phyloP scores from a whole-genome alignment of 1,140 invertebrate species.

The Caerostris darwini region DNA sequence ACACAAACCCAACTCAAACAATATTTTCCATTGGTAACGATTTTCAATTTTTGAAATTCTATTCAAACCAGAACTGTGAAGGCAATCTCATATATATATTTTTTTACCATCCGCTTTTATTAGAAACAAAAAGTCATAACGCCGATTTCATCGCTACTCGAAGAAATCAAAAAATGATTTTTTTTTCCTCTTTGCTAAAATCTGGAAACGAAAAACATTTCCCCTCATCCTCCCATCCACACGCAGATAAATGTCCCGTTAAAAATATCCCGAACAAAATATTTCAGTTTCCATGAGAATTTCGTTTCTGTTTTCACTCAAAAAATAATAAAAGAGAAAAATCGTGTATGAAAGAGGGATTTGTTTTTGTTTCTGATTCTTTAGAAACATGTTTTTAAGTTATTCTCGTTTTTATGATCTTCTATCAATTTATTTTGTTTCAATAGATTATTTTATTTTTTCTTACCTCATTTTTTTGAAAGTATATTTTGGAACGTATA shows the following conservation, averaged over 20 bases:
- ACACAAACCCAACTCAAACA: neutral
- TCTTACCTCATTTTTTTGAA: too few relatives aligned
- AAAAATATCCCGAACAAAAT: slow-evolving; percentile 10
- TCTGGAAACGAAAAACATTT: neutral
- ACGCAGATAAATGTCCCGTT: neutral
- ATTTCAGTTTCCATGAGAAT: neutral
- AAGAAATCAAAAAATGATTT: slow-evolving; percentile 33
- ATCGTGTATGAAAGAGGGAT: neutral
- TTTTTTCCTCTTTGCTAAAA: neutral
- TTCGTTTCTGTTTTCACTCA: neutral
- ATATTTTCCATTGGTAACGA: neutral
- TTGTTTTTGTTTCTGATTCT: neutral
- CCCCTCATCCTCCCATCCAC: neutral
- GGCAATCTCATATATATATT: neutral
- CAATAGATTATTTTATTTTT: neutral
- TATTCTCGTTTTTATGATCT: neutral
- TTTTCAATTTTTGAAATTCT: neutral
- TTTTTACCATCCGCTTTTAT: neutral
- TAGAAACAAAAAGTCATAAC: neutral
- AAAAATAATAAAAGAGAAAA: neutral
- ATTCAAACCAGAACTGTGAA: neutral
- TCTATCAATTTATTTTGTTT: neutral
- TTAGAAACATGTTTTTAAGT: neutral
- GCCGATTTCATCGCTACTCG: neutral
- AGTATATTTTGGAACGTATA: too few relatives aligned